Evolutionary conservation across 2,113 vertebrate genomes (phyloP).

Genomic region (Sander lucioperca): DNA sequence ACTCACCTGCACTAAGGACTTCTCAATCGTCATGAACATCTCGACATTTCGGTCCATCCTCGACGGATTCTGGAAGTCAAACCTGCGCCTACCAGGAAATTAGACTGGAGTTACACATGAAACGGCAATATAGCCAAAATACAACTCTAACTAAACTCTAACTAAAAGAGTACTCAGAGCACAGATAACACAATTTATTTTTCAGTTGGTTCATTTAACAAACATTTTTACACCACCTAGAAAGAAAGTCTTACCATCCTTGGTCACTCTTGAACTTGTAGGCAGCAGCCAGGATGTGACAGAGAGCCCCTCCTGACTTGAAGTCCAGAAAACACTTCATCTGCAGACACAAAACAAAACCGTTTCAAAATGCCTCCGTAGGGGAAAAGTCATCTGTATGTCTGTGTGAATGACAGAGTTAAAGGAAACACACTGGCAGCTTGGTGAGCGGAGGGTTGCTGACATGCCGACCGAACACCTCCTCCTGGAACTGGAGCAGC

Average conservation of each 20-base stretch:
- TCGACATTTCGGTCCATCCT: constrained; percentile 98
- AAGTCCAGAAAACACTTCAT: constrained; percentile 99
- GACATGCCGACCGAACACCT: constrained; percentile 97
- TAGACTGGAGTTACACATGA: constrained; percentile 85
- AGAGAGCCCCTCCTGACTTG: constrained; percentile 95
- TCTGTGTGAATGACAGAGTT: background rate
- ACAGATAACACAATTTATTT: background rate
- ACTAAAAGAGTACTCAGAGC: background rate
- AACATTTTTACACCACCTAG: constrained; percentile 13
- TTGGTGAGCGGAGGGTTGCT: constrained; percentile 97
- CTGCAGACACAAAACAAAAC: constrained; percentile 79
- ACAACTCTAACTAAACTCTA: background rate
- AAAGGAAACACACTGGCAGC: constrained; percentile 85
- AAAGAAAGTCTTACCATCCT: constrained; percentile 91
- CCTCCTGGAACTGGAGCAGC: constrained; percentile 97
- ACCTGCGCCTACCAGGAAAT: constrained; percentile 93
- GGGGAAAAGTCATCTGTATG: background rate
- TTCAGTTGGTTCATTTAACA: background rate
- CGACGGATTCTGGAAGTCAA: constrained; percentile 98
- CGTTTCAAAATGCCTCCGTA: background rate
- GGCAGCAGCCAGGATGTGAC: constrained; percentile 96
- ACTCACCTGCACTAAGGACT: constrained; percentile 94
- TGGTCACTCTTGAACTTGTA: constrained; percentile 99
- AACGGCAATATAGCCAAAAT: constrained; percentile 58
- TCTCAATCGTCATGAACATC: constrained; percentile 99